phyloP scores from a whole-genome alignment of 2,113 vertebrate species.

The Nerophis ophidion region DNA sequence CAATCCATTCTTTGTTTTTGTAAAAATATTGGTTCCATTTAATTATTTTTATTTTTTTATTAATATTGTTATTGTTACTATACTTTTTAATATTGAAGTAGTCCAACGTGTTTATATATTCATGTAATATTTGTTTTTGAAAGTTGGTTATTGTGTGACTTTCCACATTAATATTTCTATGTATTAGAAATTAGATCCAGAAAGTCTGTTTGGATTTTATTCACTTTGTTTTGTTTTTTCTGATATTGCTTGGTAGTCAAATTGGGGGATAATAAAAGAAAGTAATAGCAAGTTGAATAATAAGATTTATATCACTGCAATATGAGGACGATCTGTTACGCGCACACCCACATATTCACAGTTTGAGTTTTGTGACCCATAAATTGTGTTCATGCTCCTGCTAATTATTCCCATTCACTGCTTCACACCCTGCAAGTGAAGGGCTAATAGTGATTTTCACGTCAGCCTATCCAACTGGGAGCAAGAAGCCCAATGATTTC shows the following conservation, averaged over 20 bases:
- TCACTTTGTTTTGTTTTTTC: background rate
- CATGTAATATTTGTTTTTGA: background rate
- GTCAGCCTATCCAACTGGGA: slow-evolving; percentile 64
- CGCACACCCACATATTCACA: slow-evolving; percentile 16
- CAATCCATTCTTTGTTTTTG: too few species aligned
- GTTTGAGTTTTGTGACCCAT: slow-evolving; percentile 59
- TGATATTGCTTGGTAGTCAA: background rate
- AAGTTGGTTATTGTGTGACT: background rate
- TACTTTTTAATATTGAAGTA: too few species aligned
- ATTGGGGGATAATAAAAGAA: background rate
- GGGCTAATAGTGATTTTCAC: slow-evolving; percentile 66
- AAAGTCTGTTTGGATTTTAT: background rate
- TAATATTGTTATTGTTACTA: too few species aligned
- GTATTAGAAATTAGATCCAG: background rate
- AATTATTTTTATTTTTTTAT: too few species aligned
- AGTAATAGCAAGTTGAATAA: background rate
- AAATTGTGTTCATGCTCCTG: slow-evolving; percentile 72
- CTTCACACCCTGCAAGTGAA: slow-evolving; percentile 63
- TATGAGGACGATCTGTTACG: slow-evolving; percentile 4
- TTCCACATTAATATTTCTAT: background rate
- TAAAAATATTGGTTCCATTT: too few species aligned
- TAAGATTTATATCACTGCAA: background rate
- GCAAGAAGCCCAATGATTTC: slow-evolving; percentile 66
- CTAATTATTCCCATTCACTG: slow-evolving; percentile 77
- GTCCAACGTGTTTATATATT: too few species aligned